Percentiles rank a stretch among this genome's conserved stretches.
Conservation (phyloP, 2,797 vertebrate species). For the Acanthornis magna region DNA sequence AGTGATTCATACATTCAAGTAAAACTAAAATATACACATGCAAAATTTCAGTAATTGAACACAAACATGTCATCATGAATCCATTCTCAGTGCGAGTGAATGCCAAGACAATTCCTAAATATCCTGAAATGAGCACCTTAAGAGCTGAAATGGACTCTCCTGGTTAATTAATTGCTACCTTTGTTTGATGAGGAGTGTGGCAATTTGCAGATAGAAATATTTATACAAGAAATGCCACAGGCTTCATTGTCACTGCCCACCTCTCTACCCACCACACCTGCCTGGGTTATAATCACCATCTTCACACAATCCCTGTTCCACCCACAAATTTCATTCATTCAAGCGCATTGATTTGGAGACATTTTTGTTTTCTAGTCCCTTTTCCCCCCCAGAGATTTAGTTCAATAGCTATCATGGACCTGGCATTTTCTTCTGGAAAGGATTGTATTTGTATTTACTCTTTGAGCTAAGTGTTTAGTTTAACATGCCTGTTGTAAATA, state of each 20-base stretch:
- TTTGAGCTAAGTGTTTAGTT: not conserved
- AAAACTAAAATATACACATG: not conserved
- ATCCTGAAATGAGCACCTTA: not conserved
- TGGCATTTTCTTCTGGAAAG: not conserved
- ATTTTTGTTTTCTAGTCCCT: not conserved
- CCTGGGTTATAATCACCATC: not conserved
- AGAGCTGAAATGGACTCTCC: not conserved
- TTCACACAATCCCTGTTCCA: not conserved
- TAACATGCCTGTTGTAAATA: not conserved
- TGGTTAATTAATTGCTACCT: not conserved
- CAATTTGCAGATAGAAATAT: slow-evolving; percentile 1
- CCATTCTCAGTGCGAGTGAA: not conserved
- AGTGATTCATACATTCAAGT: not conserved
- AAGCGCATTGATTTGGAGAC: not conserved
- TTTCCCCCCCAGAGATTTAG: not conserved
- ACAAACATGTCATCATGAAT: not conserved
- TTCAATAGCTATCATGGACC: not conserved
- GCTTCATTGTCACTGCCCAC: not conserved
- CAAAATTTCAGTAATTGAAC: not conserved
- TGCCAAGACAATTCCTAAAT: not conserved
- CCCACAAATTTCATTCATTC: not conserved
- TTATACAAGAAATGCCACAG: not conserved
- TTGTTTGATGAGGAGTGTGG: not conserved
- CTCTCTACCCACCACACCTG: not conserved
- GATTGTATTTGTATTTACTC: not conserved